These are phyloP conservation scores for Macrosoma leucophasiata DNA, from an alignment of 2,888 invertebrate genomes.

Conservation along the genomic window DNA sequence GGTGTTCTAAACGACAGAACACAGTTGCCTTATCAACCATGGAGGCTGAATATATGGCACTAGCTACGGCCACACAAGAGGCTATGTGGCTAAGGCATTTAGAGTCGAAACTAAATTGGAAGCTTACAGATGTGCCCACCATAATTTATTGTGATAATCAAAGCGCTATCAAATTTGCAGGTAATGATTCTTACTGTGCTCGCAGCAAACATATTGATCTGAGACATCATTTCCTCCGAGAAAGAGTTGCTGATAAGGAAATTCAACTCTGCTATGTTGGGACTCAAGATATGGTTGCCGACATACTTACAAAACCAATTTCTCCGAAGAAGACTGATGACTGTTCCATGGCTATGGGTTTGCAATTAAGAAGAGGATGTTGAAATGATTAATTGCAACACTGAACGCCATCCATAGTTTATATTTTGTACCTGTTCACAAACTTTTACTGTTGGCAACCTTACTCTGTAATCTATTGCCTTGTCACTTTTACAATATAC, in stretches of 20 bases:
- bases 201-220: constrained; percentile 27
- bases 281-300: constrained; percentile 18
- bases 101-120: too few relatives aligned
- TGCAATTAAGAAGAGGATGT: constrained; percentile 17
- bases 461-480: too few relatives aligned
- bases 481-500: too few relatives aligned
- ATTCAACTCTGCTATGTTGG: constrained; percentile 20
- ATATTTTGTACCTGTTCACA: too few relatives aligned
- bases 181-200: constrained; percentile 25
- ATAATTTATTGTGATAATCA: constrained; percentile 25
- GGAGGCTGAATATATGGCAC: constrained; percentile 29
- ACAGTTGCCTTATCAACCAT: constrained; percentile 29
- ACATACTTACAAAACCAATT: constrained; percentile 16
- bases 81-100: too few relatives aligned
- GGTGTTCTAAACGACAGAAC: constrained; percentile 27
- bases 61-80: constrained; percentile 25
- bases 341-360: constrained; percentile 20
- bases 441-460: too few relatives aligned
- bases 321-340: constrained; percentile 12
- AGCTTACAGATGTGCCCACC: constrained; percentile 10
- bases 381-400: constrained; percentile 8
- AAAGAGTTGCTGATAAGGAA: constrained; percentile 14
- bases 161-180: constrained; percentile 25
- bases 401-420: too few relatives aligned
- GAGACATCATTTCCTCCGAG: constrained; percentile 24